Base-by-base conservation (phyloP, 2,888 invertebrate genomes). In the Tuberolachnus salignus region DNA sequence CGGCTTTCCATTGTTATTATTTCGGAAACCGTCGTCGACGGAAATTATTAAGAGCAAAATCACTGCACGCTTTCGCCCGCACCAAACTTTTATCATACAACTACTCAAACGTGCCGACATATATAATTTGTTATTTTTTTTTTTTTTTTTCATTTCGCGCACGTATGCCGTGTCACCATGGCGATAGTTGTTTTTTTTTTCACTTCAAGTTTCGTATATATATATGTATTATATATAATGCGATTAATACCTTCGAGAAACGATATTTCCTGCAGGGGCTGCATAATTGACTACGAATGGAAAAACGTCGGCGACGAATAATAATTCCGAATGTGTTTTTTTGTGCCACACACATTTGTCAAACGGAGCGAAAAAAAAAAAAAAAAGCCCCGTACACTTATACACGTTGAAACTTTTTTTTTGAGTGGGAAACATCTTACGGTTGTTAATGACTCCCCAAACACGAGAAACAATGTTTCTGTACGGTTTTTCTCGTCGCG, bases 391-490 rank as follows among this genome's bases (percentile, higher is more conserved):
- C 46, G 14, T 3, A 26, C 49, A 10, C 16, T 21, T 34, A 72
- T 34, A 16, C 19, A 26, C 14, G 59, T 61, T 10, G 34, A 72
- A 72, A 72, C 49, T 72, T 72, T 34, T 72, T 72, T 34, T 72
- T 72, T 21, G 34, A 61, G 72, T 61, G 72, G 16, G 61, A 71
- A 72, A 72, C 49, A 46, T 34, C 49, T 72, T 61, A 49, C 19
- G 34, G 49, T 72, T 72, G 72, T 72, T 72, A 72, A 72, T 72
- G 61, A 61, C 61, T 57, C 57, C 51, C 46, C 21, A 44, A 23
- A 57, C 72, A 46, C 26, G 10, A 21, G 46, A 72, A 72, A 72
- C 61, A 61, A 72, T 59, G 59, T 59, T 71, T 59, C 34, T 69
- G 67, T 42, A 67, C 9, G 55, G 11, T 14, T 23, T 57, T 23